These are phyloP conservation scores for Asbolus verrucosus DNA, from an alignment of 1,140 invertebrate species.

Conservation along the genomic window DNA sequence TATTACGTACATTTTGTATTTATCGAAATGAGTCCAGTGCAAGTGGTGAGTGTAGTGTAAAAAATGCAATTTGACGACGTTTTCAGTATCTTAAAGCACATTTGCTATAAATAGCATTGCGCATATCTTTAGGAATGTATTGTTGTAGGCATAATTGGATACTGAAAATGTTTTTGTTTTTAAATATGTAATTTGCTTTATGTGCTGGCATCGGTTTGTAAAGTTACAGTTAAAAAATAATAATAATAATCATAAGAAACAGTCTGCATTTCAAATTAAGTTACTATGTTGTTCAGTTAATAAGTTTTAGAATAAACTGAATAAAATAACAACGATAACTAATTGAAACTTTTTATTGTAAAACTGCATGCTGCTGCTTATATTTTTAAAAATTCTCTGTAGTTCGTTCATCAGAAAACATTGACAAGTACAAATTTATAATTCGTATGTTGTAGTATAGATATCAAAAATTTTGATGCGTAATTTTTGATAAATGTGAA, in stretches of 20 bases:
- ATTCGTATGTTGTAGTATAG: constrained; percentile 48
- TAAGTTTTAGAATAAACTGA: constrained; percentile 40
- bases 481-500: constrained; percentile 52
- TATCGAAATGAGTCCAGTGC: constrained; percentile 32
- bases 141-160: constrained; percentile 19
- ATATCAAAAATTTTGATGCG: constrained; percentile 45
- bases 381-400: constrained; percentile 48
- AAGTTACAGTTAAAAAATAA: constrained; percentile 31
- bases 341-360: constrained; percentile 48
- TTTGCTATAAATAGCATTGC: constrained; percentile 30
- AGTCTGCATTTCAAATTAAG: constrained; percentile 19
- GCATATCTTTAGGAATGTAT: constrained; percentile 32
- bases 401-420: constrained; percentile 49
- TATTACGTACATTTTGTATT: constrained; percentile 5
- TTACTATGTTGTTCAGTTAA: constrained; percentile 43
- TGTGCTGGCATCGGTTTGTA: constrained; percentile 44
- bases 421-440: constrained; percentile 53
- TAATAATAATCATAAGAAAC: too few relatives aligned
- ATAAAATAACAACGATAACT: constrained; percentile 51
- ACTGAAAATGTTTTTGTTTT: constrained; percentile 38
- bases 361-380: constrained; percentile 50
- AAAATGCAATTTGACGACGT: constrained; percentile 22
- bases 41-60: constrained; percentile 31
- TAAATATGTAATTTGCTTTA: constrained; percentile 43
- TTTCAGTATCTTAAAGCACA: constrained; percentile 44